Evolutionary conservation across 2,113 vertebrate species (phyloP), one percentile per base, ranked within the genome.

Genomic region (Anarhynchus alexandrinus): DNA sequence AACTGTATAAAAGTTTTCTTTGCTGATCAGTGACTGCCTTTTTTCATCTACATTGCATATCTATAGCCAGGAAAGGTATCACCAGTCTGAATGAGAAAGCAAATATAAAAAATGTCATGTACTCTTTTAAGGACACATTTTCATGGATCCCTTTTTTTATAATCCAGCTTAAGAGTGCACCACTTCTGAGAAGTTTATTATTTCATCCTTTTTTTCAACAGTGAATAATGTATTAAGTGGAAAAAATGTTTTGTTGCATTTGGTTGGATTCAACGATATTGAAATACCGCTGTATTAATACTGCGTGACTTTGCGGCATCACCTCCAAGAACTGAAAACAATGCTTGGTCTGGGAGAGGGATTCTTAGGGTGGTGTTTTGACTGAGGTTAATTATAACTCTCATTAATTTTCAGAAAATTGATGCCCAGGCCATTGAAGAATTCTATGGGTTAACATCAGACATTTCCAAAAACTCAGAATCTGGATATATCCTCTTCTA

Each of bases 391-490:
- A 90, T 94, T 66, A 11, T 45, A 32, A 43, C 51, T 94, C 36
- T 69, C 26, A 4, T 95, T 93, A 1, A 79, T 77, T 97, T 81
- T 4, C 96, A 99, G 99, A 99, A 99, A 98, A 99, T 99, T 9
- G 99, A 99, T 7, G 99, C 98, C 6, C 99, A 99, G 95, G 99
- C 99, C 59, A 99, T 99, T 42, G 99, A 99, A 96, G 99, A 99
- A 96, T 99, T 99, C 98, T 99, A 99, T 93, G 99, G 99, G 47
- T 98, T 99, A 95, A 99, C 99, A 29, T 99, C 99, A 51, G 99
- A 99, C 98, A 99, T 99, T 98, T 99, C 99, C 97, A 99, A 99
- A 98, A 99, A 99, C 98, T 99, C 99, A 0, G 99, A 99, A 91
- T 99, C 99, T 9, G 99, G 99, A 62, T 99, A 99, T 97, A 99